A percentile compares a stretch with the other conserved stretches of the same genome.
phyloP scores from a whole-genome alignment of 2,888 invertebrate species.

The Geophilus truncorum region DNA sequence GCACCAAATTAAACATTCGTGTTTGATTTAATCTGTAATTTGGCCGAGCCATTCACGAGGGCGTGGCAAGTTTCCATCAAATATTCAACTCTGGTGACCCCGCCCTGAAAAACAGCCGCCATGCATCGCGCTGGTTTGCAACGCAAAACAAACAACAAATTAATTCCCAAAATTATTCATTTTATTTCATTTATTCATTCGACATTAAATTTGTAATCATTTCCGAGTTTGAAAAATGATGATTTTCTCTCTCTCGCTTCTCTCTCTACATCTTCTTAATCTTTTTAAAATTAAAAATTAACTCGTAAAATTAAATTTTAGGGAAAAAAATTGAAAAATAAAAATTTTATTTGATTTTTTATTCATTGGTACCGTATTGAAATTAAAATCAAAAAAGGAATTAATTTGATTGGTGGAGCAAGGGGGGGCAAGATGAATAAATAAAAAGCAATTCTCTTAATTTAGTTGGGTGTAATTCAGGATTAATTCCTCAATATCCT shows the following conservation, averaged over 20 bases:
- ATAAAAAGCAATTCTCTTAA: slow-evolving; percentile 22
- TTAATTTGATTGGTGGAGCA: slow-evolving; percentile 4
- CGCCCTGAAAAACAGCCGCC: slow-evolving; percentile 14
- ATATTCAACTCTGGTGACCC: slow-evolving; percentile 29
- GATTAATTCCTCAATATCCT: slow-evolving; percentile 26
- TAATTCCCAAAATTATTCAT: background rate
- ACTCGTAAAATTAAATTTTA: background rate
- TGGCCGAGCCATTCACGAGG: slow-evolving; percentile 8
- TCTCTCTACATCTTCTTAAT: background rate
- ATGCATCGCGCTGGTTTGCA: background rate
- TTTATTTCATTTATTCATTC: background rate
- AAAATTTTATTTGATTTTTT: background rate
- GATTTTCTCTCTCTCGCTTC: background rate
- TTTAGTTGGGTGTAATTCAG: background rate
- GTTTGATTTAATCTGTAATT: slow-evolving; percentile 33
- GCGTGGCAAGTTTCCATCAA: slow-evolving; percentile 9
- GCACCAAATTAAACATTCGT: slow-evolving; percentile 28
- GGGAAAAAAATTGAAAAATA: background rate
- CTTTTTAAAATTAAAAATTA: background rate
- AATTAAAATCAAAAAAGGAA: too few species aligned
- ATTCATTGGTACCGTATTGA: background rate
- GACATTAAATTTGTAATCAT: background rate
- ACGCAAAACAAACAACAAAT: background rate
- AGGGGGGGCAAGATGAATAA: slow-evolving; percentile 2
- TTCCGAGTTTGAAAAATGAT: background rate